Conservation (phyloP, 2,888 invertebrate species). For the Coenonympha glycerion region DNA sequence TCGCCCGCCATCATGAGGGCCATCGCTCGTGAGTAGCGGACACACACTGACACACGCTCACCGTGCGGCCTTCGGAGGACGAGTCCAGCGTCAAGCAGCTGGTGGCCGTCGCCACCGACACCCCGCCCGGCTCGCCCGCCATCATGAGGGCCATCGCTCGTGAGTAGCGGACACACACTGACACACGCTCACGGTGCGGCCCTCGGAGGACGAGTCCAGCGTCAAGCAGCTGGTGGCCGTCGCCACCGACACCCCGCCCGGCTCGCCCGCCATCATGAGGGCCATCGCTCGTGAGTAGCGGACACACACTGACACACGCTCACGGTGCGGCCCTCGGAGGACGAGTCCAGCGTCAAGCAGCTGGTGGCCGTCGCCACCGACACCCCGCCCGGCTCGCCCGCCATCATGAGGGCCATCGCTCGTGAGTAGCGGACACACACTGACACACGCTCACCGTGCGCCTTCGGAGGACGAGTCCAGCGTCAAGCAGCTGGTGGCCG, state of each 20-base stretch:
- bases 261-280: slow-evolving; percentile 90
- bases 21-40: slow-evolving; percentile 93
- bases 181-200: slow-evolving; percentile 93
- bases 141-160: slow-evolving; percentile 93
- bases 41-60: slow-evolving; percentile 91
- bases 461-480: slow-evolving; percentile 84
- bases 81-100: slow-evolving; percentile 77
- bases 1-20: slow-evolving; percentile 92
- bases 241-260: slow-evolving; percentile 85
- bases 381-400: slow-evolving; percentile 93
- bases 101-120: slow-evolving; percentile 75
- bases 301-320: slow-evolving; percentile 90
- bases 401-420: slow-evolving; percentile 91
- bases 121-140: slow-evolving; percentile 93
- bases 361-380: slow-evolving; percentile 71
- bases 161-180: slow-evolving; percentile 88
- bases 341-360: slow-evolving; percentile 78
- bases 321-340: slow-evolving; percentile 87
- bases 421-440: slow-evolving; percentile 89
- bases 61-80: slow-evolving; percentile 87
- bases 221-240: slow-evolving; percentile 66
- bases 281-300: slow-evolving; percentile 95
- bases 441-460: slow-evolving; percentile 95
- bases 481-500: slow-evolving; percentile 65
- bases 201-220: slow-evolving; percentile 83